A percentile compares a stretch with the other conserved stretches of the same genome.
Evolutionary conservation across 2,888 invertebrate species (phyloP).

Genomic region (Eupithecia tripunctaria): DNA sequence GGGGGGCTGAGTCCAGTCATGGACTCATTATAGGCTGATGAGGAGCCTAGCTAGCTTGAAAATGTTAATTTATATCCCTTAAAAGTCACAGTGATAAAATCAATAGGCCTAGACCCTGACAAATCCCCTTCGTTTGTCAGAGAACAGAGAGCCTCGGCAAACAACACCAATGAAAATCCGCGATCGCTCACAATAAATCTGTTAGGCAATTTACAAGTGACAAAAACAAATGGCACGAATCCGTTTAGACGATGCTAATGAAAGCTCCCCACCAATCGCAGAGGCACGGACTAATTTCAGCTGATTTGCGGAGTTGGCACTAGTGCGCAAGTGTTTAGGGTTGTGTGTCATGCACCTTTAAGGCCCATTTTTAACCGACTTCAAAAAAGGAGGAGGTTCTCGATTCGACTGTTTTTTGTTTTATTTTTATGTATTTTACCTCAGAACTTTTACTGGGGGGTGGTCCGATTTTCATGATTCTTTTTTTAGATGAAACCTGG

Average conservation of each 20-base stretch:
- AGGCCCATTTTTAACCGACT: no score
- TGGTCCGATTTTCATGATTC: no score
- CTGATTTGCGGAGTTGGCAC: neutral
- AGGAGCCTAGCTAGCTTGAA: neutral
- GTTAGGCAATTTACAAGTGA: constrained; percentile 29
- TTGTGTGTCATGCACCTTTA: neutral
- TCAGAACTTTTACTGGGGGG: no score
- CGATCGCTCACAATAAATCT: constrained; percentile 28
- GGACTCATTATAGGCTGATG: no score
- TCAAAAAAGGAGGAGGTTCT: no score
- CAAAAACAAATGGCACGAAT: constrained; percentile 53
- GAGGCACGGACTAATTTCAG: constrained; percentile 46
- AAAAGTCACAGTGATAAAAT: neutral
- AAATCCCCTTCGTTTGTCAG: neutral
- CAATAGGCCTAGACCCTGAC: neutral
- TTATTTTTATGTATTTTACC: no score
- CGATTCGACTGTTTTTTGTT: no score
- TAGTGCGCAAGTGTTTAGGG: neutral
- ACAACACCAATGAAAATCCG: constrained; percentile 9
- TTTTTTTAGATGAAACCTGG: no score
- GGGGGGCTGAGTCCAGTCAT: no score
- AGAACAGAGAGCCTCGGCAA: neutral
- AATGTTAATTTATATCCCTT: neutral
- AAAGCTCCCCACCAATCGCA: constrained; percentile 55
- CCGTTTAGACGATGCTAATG: constrained; percentile 54